Conservation (phyloP, 1,140 invertebrate genomes). For the Pomacea maculata region DNA sequence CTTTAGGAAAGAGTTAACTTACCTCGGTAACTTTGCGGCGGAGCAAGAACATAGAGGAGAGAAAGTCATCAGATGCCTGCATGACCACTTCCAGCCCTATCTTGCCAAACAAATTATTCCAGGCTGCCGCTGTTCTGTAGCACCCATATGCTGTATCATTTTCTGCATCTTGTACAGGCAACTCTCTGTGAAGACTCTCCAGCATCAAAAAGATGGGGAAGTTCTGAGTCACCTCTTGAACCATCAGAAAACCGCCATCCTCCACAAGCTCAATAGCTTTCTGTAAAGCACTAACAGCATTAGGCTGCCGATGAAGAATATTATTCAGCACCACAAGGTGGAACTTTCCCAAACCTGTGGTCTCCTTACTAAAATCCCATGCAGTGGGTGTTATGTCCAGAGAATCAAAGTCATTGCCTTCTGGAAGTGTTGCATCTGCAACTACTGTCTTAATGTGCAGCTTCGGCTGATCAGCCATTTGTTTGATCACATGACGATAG, state of each 20-base stretch:
- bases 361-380: constrained; percentile 54
- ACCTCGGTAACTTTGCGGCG: constrained; percentile 31
- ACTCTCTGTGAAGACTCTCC: constrained; percentile 32
- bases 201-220: constrained; percentile 51
- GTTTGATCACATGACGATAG: constrained; percentile 45
- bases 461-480: constrained; percentile 61
- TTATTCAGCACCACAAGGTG: constrained; percentile 63
- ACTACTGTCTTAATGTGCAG: constrained; percentile 64
- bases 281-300: constrained; percentile 58
- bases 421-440: constrained; percentile 47
- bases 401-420: constrained; percentile 51
- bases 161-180: not conserved
- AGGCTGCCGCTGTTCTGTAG: constrained; percentile 56
- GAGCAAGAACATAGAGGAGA: constrained; percentile 59
- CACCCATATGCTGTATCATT: constrained; percentile 46
- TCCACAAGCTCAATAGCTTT: constrained; percentile 72
- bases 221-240: constrained; percentile 76
- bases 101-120: constrained; percentile 64
- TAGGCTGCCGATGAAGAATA: constrained; percentile 58
- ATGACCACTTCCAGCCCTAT: constrained; percentile 64
- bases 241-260: constrained; percentile 78
- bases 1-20: no score
- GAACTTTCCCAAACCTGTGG: constrained; percentile 37
- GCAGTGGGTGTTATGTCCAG: constrained; percentile 49
- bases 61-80: constrained; percentile 53